Evolutionary conservation across 2,888 invertebrate species (phyloP), one percentile per base, ranked within the genome.

Genomic region (Tipula vernalis): DNA sequence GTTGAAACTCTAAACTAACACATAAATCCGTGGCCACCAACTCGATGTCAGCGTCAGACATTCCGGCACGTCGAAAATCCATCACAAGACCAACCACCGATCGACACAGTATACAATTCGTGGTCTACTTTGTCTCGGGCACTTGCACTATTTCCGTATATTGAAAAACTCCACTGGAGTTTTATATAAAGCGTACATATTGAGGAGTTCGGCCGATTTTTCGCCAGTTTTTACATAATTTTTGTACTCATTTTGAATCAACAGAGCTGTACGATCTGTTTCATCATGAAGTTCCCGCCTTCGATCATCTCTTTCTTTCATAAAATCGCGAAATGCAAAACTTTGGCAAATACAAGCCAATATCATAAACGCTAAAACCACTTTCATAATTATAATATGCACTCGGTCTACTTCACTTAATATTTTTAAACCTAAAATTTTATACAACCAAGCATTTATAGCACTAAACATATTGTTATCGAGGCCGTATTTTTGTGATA

Each of bases 1-100:
- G 92, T 89, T 94, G 93, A 10, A 96, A 92, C 0, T 94, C 92
- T 2, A 95, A 89, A 0, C 90, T 88, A 0, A 90, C 89, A 88
- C 96, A 96, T 0, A 95, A 89, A 8, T 92, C 92, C 18, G 92
- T 89, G 0, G 93, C 89, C 0, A 92, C 89, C 0, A 89, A 87
- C 3, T 90, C 90, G 36, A 95, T 90, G n/a, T 92, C 89, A 39
- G 93, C 91, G 42, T 92, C 91, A 0, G 93, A 89, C 12, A 91
- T 90, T 0, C 93, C 94, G 0, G 92, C 91, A 0, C 92, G 92
- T 10, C 93, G 90, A 8, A 91, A 90, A 0, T 91, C 89, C 0
- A 89, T 87, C 0, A 90, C 5, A 0, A 90, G 88, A 2, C 88
- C 89, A 4, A 89, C 88, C 0, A 89, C 87, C 1, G 91, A 89